These are phyloP conservation scores for Homarus gammarus DNA, from an alignment of 2,888 invertebrate genomes.

Conservation along the genomic window DNA sequence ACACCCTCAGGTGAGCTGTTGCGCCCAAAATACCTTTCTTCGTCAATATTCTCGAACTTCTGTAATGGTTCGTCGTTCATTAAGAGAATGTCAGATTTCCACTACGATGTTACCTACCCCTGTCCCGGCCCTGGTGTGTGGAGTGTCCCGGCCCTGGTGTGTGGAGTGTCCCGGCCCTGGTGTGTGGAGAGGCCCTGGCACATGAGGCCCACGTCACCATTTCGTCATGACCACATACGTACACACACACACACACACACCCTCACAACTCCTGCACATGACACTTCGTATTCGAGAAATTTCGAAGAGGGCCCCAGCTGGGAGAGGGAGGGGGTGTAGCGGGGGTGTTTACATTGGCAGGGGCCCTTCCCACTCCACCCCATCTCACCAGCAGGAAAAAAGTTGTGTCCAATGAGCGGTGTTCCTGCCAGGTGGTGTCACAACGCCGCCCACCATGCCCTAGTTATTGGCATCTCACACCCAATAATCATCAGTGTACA, in stretches of 20 bases:
- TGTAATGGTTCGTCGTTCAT: constrained; percentile 10
- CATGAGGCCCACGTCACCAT: no score
- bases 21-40: constrained; percentile 34
- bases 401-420: constrained; percentile 20
- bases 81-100: background rate
- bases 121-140: no score
- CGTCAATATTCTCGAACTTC: constrained; percentile 6
- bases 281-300: background rate
- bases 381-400: constrained; percentile 4
- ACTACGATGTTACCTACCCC: background rate
- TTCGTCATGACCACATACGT: no score
- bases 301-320: background rate
- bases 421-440: constrained; percentile 27
- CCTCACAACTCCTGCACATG: background rate
- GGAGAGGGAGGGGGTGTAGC: background rate
- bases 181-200: no score
- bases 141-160: no score
- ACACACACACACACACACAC: no score
- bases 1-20: constrained; percentile 37
- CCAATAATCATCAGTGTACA: background rate
- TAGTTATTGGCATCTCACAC: constrained; percentile 3
- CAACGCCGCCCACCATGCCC: no score
- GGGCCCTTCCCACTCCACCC: constrained; percentile 11
- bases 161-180: no score
- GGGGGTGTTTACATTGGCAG: constrained; percentile 48